Evolutionary conservation across 2,888 invertebrate species (phyloP).

Genomic region (Drosophila siamana): DNA sequence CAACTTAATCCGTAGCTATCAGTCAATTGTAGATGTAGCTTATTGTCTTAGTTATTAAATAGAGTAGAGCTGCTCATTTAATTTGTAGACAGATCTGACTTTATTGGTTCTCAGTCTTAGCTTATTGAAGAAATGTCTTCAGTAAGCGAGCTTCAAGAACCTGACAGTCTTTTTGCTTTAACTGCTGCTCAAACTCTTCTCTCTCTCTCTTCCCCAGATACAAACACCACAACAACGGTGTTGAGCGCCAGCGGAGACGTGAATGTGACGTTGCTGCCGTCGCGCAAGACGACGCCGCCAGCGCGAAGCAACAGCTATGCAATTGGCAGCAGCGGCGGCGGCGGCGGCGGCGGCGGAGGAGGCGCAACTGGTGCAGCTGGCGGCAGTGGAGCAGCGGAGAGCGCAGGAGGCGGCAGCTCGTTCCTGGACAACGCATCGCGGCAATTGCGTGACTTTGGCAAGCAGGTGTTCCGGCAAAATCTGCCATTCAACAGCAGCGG

Average conservation of each 20-base stretch:
- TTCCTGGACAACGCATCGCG: slow-evolving; percentile 83
- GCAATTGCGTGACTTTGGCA: slow-evolving; percentile 83
- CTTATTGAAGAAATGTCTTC: too few relatives aligned
- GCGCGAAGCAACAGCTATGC: slow-evolving; percentile 41
- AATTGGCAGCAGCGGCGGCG: slow-evolving; percentile 27
- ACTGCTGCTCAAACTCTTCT: background rate
- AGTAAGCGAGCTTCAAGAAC: too few relatives aligned
- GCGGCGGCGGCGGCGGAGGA: too few relatives aligned
- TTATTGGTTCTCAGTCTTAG: too few relatives aligned
- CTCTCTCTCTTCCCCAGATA: slow-evolving; percentile 10
- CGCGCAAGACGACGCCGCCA: slow-evolving; percentile 54
- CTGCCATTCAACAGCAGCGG: slow-evolving; percentile 76
- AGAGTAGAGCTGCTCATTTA: too few relatives aligned
- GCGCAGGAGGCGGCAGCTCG: slow-evolving; percentile 48
- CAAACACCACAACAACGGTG: slow-evolving; percentile 20
- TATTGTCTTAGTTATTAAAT: too few relatives aligned
- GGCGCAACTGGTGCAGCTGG: background rate
- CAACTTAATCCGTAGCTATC: too few relatives aligned
- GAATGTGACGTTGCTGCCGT: slow-evolving; percentile 22
- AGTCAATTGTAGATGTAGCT: too few relatives aligned
- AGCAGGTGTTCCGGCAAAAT: slow-evolving; percentile 84
- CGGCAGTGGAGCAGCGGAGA: slow-evolving; percentile 16
- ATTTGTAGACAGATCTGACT: too few relatives aligned
- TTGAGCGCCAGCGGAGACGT: slow-evolving; percentile 34
- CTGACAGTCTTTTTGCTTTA: too few relatives aligned